These are phyloP conservation scores for Callinectes sapidus DNA, from an alignment of 2,888 invertebrate genomes.

Conservation along the genomic window DNA sequence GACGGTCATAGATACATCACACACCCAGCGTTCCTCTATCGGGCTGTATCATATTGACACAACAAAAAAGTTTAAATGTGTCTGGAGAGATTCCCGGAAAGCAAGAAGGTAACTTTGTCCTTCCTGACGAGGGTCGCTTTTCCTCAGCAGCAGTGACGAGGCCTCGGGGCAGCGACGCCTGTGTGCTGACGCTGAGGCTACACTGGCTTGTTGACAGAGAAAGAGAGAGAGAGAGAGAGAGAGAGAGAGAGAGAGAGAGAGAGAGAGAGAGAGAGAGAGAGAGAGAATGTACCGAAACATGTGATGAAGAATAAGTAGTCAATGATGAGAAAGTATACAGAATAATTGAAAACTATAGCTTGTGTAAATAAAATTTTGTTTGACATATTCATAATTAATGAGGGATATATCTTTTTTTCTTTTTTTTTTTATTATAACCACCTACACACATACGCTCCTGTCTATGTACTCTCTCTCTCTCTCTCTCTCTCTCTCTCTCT, in stretches of 20 bases:
- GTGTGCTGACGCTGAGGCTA: not conserved
- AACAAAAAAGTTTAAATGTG: not conserved
- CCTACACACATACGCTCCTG: too few relatives aligned
- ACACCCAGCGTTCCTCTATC: not conserved
- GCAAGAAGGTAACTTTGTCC: not conserved
- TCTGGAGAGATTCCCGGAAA: not conserved
- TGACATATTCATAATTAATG: too few relatives aligned
- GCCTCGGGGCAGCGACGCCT: not conserved
- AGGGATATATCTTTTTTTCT: too few relatives aligned
- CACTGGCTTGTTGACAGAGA: not conserved
- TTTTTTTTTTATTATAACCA: too few relatives aligned
- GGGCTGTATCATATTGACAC: not conserved
- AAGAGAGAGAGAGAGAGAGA: not conserved
- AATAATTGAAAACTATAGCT: too few relatives aligned
- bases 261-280: too few relatives aligned
- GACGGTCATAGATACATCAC: not conserved
- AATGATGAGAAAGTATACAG: too few relatives aligned
- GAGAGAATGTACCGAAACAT: too few relatives aligned
- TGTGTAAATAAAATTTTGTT: too few relatives aligned
- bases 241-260: not conserved
- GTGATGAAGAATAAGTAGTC: too few relatives aligned
- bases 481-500: too few relatives aligned
- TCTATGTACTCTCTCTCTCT: too few relatives aligned
- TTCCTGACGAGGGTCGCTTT: not conserved
- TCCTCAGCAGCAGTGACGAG: not conserved